Evolutionary conservation across 1,140 invertebrate species (phyloP).

Genomic region (Bombus waltoni): DNA sequence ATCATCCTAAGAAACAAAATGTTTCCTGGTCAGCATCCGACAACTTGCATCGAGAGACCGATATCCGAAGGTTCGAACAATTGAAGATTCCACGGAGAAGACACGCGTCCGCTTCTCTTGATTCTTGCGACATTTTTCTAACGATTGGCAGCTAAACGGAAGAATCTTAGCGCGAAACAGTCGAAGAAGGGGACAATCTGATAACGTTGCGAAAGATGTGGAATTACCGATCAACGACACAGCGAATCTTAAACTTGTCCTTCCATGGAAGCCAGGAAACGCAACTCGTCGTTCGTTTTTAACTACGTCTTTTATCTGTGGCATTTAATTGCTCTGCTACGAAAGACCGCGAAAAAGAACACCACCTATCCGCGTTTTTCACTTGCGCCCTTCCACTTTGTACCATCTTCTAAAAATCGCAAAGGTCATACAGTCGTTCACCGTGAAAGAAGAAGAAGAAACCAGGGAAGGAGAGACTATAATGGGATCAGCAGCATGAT

Average conservation of each 20-base stretch:
- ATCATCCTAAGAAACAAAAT: neutral
- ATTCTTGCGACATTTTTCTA: too few relatives aligned
- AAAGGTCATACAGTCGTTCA: neutral
- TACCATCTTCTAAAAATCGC: neutral
- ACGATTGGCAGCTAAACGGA: neutral
- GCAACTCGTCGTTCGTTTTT: too few relatives aligned
- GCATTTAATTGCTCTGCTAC: too few relatives aligned
- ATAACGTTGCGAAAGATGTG: neutral
- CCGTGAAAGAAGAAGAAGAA: neutral
- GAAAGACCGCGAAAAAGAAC: too few relatives aligned
- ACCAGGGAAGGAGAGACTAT: neutral
- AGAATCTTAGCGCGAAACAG: neutral
- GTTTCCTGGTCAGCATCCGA: neutral
- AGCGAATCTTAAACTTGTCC: too few relatives aligned
- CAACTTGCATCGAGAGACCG: neutral
- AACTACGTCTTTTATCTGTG: too few relatives aligned
- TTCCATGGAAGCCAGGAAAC: too few relatives aligned
- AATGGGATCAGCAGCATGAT: constrained; percentile 40
- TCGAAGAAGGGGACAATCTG: neutral
- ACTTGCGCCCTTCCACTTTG: neutral
- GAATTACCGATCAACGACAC: too few relatives aligned
- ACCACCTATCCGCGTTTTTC: neutral
- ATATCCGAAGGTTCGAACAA: neutral
- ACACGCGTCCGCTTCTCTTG: too few relatives aligned
- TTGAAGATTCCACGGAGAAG: too few relatives aligned